Evolutionary conservation across 2,113 vertebrate genomes (phyloP), one percentile per base, ranked within the genome.

Genomic region (Oreochromis niloticus): DNA sequence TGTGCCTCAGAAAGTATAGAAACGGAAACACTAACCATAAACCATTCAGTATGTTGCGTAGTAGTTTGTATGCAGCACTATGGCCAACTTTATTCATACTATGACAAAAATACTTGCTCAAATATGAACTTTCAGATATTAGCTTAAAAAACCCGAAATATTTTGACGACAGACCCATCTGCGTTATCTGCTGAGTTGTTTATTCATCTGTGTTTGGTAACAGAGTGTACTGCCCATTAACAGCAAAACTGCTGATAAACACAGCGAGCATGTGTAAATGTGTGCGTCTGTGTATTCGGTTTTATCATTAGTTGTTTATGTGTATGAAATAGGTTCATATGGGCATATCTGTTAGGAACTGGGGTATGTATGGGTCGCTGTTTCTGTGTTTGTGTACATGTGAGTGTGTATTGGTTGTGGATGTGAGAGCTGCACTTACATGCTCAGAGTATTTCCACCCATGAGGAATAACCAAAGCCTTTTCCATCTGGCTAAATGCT

Each of bases 161-260:
- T 52, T 54, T 41, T 56, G n/a, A 39, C 50, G 6, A 27, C 54
- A 63, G 10, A 71, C 3, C 32, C 4, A n/a, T 17, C 12, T 22
- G 39, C 3, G 36, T 36, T 85, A 87, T 92, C 90, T 73, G 46
- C 66, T 82, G n/a, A 48, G 52, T 41, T 92, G 85, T 92, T 92
- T 94, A 86, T 87, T 91, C 90, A 92, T 92, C 86, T 93, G 88
- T 91, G 84, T 93, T 91, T 92, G 84, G 55, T 32, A 14, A 75
- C 30, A 52, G 81, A 80, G 59, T 89, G 91, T 92, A 89, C 55
- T 82, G 48, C 30, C 81, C 61, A 93, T 94, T 93, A 92, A 82
- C 79, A 66, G 73, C 68, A 63, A 78, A 73, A 86, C 55, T 52
- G 34, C 82, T 81, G 30, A 36, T 84, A 61, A 92, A 83, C 66